Conservation (phyloP, 2,113 vertebrate genomes). For the Macquaria ambigua region DNA sequence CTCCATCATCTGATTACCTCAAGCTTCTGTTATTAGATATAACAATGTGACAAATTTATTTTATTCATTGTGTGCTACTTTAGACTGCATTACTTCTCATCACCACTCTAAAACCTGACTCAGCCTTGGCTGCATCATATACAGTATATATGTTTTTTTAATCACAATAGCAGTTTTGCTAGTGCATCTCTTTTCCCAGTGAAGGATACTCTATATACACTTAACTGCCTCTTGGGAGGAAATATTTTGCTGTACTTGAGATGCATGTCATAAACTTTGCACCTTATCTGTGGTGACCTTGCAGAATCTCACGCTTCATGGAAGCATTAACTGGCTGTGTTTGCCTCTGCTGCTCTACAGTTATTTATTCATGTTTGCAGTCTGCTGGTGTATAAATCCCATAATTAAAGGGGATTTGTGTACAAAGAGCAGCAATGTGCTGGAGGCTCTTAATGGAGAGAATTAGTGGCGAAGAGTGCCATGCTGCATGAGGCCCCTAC, state of each 20-base stretch:
- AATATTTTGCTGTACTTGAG: slow-evolving; percentile 59
- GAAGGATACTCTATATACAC: slow-evolving; percentile 12
- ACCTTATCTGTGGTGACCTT: slow-evolving; percentile 74
- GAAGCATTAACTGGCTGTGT: slow-evolving; percentile 64
- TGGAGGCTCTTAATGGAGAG: slow-evolving; percentile 67
- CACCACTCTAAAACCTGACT: background rate
- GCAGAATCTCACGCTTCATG: slow-evolving; percentile 57
- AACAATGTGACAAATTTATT: slow-evolving; percentile 39
- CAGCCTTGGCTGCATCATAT: slow-evolving; percentile 14
- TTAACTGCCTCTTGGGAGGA: slow-evolving; percentile 29
- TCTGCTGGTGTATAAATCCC: slow-evolving; percentile 73
- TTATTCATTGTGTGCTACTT: background rate
- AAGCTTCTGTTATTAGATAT: slow-evolving; percentile 31
- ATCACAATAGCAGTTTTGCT: background rate
- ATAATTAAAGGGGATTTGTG: slow-evolving; percentile 83
- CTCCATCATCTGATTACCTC: slow-evolving; percentile 52
- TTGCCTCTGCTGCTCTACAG: slow-evolving; percentile 54
- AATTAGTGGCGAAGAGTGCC: slow-evolving; percentile 64
- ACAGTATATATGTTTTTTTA: background rate
- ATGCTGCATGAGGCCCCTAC: slow-evolving; percentile 33
- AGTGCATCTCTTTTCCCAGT: slow-evolving; percentile 12
- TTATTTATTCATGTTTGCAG: slow-evolving; percentile 80
- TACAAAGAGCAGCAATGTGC: slow-evolving; percentile 75
- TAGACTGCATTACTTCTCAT: background rate
- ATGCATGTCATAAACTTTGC: slow-evolving; percentile 54